Conservation (phyloP, 2,888 invertebrate species). For the Ametastegia equiseti region DNA sequence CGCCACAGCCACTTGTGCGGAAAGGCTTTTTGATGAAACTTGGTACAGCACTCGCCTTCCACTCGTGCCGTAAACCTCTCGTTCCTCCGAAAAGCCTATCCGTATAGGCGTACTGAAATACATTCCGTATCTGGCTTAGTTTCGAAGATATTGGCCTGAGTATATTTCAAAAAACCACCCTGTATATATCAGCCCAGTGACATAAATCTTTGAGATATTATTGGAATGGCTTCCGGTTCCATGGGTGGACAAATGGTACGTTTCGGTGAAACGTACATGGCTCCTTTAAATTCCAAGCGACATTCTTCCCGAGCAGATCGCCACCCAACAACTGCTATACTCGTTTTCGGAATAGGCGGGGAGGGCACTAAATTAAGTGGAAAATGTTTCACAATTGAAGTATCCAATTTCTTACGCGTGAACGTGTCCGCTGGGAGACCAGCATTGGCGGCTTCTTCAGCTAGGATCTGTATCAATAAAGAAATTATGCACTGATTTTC, state of each 20-base stretch:
- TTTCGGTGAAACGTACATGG: slow-evolving; percentile 75
- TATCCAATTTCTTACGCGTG: slow-evolving; percentile 56
- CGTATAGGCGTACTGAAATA: too few species aligned
- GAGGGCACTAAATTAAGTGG: slow-evolving; percentile 62
- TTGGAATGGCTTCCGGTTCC: slow-evolving; percentile 58
- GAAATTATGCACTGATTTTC: too few species aligned
- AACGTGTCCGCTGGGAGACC: slow-evolving; percentile 62
- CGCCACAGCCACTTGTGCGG: too few species aligned
- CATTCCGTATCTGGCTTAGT: too few species aligned
- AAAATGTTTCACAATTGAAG: slow-evolving; percentile 55
- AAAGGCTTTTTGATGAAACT: too few species aligned
- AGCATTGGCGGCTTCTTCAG: slow-evolving; percentile 63
- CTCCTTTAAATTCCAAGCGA: slow-evolving; percentile 75
- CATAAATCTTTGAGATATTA: slow-evolving; percentile 65
- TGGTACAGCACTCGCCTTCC: too few species aligned
- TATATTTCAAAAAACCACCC: too few species aligned
- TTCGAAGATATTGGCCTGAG: too few species aligned
- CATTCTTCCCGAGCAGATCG: slow-evolving; percentile 71
- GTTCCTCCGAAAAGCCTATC: too few species aligned
- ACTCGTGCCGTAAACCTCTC: too few species aligned
- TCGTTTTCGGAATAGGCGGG: slow-evolving; percentile 64
- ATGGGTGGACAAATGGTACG: slow-evolving; percentile 71
- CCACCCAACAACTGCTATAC: slow-evolving; percentile 76
- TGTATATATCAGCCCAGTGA: slow-evolving; percentile 62
- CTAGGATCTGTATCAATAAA: slow-evolving; percentile 58